Evolutionary conservation across 2,113 vertebrate genomes (phyloP).

Genomic region (Phalacrocorax pelagicus): DNA sequence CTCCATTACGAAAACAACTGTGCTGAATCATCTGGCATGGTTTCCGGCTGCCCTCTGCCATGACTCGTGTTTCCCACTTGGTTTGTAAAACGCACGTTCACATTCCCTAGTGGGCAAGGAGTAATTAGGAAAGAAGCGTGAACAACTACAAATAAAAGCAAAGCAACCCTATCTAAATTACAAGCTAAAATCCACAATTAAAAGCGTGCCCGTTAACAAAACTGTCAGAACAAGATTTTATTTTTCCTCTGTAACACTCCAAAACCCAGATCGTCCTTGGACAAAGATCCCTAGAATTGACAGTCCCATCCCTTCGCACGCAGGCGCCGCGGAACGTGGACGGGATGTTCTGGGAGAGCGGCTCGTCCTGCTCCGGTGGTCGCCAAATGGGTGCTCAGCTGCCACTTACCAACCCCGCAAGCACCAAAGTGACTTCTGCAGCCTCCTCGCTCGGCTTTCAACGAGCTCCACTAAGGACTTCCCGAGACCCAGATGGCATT

Average conservation of each 20-base stretch:
- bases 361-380: rapidly evolving
- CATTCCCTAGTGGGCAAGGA: not conserved
- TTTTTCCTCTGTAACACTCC: not conserved
- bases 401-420: rapidly evolving
- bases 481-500: not conserved
- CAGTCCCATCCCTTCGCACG: not conserved
- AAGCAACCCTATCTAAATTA: not conserved
- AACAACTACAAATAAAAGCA: not conserved
- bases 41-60: not conserved
- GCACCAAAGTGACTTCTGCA: not conserved
- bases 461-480: rapidly evolving
- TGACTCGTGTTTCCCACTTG: not conserved
- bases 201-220: rapidly evolving
- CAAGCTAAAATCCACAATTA: rapidly evolving
- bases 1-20: not conserved
- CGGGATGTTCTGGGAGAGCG: not conserved
- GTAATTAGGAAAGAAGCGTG: not conserved
- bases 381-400: rapidly evolving
- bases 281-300: not conserved
- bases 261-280: not conserved
- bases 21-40: not conserved
- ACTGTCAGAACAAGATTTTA: rapidly evolving
- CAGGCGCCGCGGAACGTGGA: rapidly evolving
- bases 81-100: not conserved
- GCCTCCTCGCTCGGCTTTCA: not conserved